Conservation (phyloP, 37 sponge, comb jelly and placozoan genomes). For the Dysidea cf. avara region DNA sequence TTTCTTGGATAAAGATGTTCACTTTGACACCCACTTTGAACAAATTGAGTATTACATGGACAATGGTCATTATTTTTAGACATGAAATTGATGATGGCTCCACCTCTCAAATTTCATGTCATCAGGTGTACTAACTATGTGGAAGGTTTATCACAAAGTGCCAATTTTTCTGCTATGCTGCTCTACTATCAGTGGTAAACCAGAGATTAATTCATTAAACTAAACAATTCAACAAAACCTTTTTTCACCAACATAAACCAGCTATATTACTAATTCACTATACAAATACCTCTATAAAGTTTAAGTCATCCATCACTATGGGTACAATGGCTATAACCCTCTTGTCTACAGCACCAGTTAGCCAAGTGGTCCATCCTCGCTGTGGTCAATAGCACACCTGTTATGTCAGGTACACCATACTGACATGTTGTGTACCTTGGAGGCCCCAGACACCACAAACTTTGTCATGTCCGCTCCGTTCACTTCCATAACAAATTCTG, state of each 20-base stretch:
- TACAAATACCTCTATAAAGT: constrained; percentile 34
- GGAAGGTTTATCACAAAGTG: too few relatives aligned
- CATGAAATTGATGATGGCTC: too few relatives aligned
- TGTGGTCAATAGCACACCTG: constrained; percentile 2
- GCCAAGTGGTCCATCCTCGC: constrained; percentile 97
- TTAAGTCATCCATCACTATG: constrained; percentile 81
- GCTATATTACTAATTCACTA: not conserved
- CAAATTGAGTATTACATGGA: too few relatives aligned
- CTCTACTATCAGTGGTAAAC: too few relatives aligned
- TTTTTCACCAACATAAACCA: not conserved
- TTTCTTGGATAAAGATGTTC: too few relatives aligned
- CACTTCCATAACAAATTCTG: constrained; percentile 49
- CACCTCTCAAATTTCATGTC: too few relatives aligned
- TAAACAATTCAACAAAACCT: not conserved
- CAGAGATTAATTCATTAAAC: too few relatives aligned
- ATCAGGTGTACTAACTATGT: too few relatives aligned
- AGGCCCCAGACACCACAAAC: constrained; percentile 87
- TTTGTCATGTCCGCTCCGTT: constrained; percentile 49
- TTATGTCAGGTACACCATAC: not conserved
- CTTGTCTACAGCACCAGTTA: constrained; percentile 86
- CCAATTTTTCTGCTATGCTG: too few relatives aligned
- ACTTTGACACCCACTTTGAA: too few relatives aligned
- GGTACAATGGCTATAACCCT: constrained; percentile 85
- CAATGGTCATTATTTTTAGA: too few relatives aligned
- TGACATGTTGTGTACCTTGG: constrained; percentile 55